Base-by-base conservation (phyloP, 2,888 invertebrate genomes). In the Prosapia bicincta region DNA sequence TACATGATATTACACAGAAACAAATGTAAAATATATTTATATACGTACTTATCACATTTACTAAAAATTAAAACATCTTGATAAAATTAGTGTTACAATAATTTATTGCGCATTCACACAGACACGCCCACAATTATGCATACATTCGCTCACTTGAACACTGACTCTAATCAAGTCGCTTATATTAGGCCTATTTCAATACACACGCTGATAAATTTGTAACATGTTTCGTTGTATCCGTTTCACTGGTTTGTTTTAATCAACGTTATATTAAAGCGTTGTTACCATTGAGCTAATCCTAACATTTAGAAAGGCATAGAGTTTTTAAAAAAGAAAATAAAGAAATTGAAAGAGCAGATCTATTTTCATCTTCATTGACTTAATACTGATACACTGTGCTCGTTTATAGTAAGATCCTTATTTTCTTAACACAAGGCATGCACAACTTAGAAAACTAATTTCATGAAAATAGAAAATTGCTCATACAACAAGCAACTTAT, bases 91-190 rank as follows among this genome's bases (percentile, higher is more conserved):
- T 54, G 65, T 75, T 67, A 68, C 72, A 30, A 67, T 72, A 71
- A 66, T 71, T 77, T 77, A 78, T 76, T 78, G 76, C 78, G 72
- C 69, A 25, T 69, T 54, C 69, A 69, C 69, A 69, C 69, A 74
- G 69, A 66, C 74, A 69, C 69, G 65, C 74, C 65, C 65, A 32
- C 69, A 43, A 69, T 54, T 54, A 68, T 26, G 54, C 73, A 32
- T 26, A 71, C 66, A 73, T n/a, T n/a, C n/a, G n/a, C n/a, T n/a
- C 75, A 73, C 66, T 70, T 71, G 73, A 54, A 76, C 73, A 76
- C 66, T 23, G 69, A 66, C 66, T 74, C 43, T 43, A 54, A 54
- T 54, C n/a, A 54, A 54, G 54, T 54, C 54, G 20, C 54, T 54
- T 54, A 66, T 72, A 66, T 73, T 74, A 74, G 74, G 74, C 74